phyloP scores from a whole-genome alignment of 2,888 invertebrate species.

The Drosophila helvetica region DNA sequence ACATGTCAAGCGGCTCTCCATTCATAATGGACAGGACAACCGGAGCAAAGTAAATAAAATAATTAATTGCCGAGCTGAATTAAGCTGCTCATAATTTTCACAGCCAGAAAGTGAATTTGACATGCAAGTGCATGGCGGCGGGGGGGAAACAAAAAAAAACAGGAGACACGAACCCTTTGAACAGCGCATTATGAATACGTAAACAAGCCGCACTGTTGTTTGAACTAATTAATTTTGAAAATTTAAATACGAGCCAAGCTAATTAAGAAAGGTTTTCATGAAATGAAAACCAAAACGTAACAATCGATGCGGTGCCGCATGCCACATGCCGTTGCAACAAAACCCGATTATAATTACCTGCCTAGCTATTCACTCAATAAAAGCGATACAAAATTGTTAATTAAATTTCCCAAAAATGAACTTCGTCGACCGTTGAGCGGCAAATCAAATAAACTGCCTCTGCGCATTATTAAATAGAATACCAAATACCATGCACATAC shows the following conservation, averaged over 20 bases:
- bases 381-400: constrained; percentile 57
- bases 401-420: constrained; percentile 55
- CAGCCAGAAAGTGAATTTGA: constrained; percentile 8
- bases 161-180: constrained; percentile 19
- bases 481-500: constrained; percentile 25
- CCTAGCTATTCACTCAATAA: constrained; percentile 51
- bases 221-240: constrained; percentile 70
- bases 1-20: background rate
- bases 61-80: constrained; percentile 16
- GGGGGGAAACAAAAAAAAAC: constrained; percentile 1
- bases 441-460: constrained; percentile 43
- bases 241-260: constrained; percentile 64
- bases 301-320: constrained; percentile 1
- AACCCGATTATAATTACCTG: constrained; percentile 51
- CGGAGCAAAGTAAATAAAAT: constrained; percentile 32
- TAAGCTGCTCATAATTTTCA: constrained; percentile 10
- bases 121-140: background rate
- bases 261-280: constrained; percentile 62
- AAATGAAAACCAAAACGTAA: constrained; percentile 40
- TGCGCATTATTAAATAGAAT: constrained; percentile 29
- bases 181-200: constrained; percentile 52
- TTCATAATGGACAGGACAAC: constrained; percentile 17
- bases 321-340: background rate
- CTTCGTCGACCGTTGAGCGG: constrained; percentile 16
- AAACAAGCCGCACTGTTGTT: constrained; percentile 67